phyloP scores from a whole-genome alignment of 1,140 invertebrate species.

The Sycobia sp. region DNA sequence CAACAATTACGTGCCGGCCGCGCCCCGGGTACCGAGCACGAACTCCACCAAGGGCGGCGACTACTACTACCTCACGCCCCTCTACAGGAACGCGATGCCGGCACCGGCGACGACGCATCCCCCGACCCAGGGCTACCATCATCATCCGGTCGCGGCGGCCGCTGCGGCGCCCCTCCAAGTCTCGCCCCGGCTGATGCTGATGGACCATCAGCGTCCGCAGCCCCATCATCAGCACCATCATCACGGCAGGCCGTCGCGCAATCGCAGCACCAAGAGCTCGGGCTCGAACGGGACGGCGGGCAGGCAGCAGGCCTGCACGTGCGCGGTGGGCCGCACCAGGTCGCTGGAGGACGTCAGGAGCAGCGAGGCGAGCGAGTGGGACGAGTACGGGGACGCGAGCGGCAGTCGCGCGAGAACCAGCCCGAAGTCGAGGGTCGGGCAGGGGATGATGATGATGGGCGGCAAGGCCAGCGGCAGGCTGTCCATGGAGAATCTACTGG shows the following conservation, averaged over 20 bases:
- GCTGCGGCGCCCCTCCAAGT: slow-evolving; percentile 42
- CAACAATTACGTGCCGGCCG: slow-evolving; percentile 60
- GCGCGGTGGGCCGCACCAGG: slow-evolving; percentile 65
- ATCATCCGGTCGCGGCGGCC: no score
- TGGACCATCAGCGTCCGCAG: slow-evolving; percentile 46
- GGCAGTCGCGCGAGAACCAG: slow-evolving; percentile 62
- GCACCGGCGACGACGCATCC: slow-evolving; percentile 59
- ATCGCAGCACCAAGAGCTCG: slow-evolving; percentile 51
- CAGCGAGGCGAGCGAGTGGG: slow-evolving; percentile 70
- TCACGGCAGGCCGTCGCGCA: slow-evolving; percentile 28
- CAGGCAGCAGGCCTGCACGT: slow-evolving; percentile 62
- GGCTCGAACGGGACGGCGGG: slow-evolving; percentile 42
- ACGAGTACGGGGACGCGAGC: slow-evolving; percentile 65
- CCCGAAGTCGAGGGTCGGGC: slow-evolving; percentile 42
- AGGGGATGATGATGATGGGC: no score
- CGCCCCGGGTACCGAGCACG: slow-evolving; percentile 53
- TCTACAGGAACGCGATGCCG: slow-evolving; percentile 69
- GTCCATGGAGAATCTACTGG: slow-evolving; percentile 73
- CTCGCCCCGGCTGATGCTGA: slow-evolving; percentile 55
- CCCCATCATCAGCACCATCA: neutral
- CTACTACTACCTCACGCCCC: slow-evolving; percentile 72
- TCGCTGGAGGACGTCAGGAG: slow-evolving; percentile 73
- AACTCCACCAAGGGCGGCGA: slow-evolving; percentile 67
- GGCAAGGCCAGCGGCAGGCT: slow-evolving; percentile 56
- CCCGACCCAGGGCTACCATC: slow-evolving; percentile 51